Evolutionary conservation across 2,888 invertebrate genomes (phyloP), one percentile per base, ranked within the genome.

Genomic region (Kuschelorhynchus macadamiae): DNA sequence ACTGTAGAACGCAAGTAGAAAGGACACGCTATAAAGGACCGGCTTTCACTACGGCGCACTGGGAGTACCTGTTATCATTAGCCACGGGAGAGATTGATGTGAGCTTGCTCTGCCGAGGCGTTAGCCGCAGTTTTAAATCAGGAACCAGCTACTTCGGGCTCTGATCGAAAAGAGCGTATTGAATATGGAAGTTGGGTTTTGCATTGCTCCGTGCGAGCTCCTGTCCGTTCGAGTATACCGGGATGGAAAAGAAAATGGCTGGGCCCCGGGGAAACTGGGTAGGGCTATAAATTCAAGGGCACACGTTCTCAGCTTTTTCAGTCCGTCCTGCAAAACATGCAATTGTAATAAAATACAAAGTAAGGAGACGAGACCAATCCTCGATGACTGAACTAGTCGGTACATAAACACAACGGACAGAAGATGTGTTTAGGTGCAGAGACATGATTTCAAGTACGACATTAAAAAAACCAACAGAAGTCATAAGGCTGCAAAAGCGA

Each of bases 201-300:
- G 25, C 30, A 8, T 2, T 50, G 50, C 50, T 14, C 30, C 50
- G 50, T 12, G 50, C 50, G 50, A 50, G 50, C n/a, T 25, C 30
- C 30, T 7, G 32, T 50, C 30, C 32, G 50, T 50, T 25, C 50
- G 50, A 5, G 46, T 21, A 21, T 50, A 21, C 32, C 50, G 50
- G 50, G 30, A 32, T 16, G 7, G 50, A 25, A 12, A 3, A 50
- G 25, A 25, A 12, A 25, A 7, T 21, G 50, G n/a, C 50, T 25
- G 50, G 20, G 50, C 32, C 50, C n/a, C 50, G n/a, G 50, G 50
- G 50, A 50, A 50, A 20, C 25, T 20, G 50, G 50, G 50, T 50
- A 50, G 50, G 50, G 32, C 5, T 3, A 50, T 11, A 14, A 7
- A 9, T n/a, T 25, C 25, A n/a, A 21, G 50, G 50, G 30, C n/a